Evolutionary conservation across 35 echinoderm and acorn worm genomes (phyloP), one percentile per base, ranked within the genome.

Genomic region (Diadema setosum): DNA sequence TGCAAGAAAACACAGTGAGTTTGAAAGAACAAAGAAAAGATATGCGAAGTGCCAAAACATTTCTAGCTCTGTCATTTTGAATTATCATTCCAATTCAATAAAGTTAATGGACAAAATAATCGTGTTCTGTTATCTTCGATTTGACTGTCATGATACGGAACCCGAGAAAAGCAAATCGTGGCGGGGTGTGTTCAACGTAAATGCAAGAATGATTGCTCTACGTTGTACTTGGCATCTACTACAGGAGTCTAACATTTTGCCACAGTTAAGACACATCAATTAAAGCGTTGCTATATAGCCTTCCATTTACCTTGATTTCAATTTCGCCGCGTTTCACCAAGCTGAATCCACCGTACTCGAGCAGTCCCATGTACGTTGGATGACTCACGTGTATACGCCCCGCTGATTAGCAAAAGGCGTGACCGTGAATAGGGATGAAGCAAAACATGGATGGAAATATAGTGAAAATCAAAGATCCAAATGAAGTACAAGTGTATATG

Each of bases 341-440:
- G 23, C 36, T 75, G 46, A 60, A 92, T 2, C 46, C 83, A 12
- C 90, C 90, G 14, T 32, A 29, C 9, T 92, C 70, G 11, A 92
- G 36, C 39, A 92, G 39, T 34, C 35, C 50, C 69, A 87, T 58
- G 56, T 92, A 83, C 14, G 83, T 80, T 0, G 63, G 49, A 8
- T 92, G 7, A 80, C 90, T 92, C n/a, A 92, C 50, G 5, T 92
- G 90, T 37, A 92, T 81, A 7, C 83, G 83, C 0, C 84, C 73
- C 11, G 83, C 90, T 92, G 56, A 45, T 40, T 20, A 31, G 12
- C 4, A 65, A 65, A 65, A n/a, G n/a, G n/a, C 3, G 36, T 25
- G 35, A 65, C 36, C 27, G 5, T 11, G 29, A 65, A 18, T 5
- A 55, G 21, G 0, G 21, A 55, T 65, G 0, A 65, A 85, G 24